A percentile compares a stretch with the other conserved stretches of the same genome.
phyloP scores from a whole-genome alignment of 92 coral and sea anemone species.

The Chrysogorgia sp. region DNA sequence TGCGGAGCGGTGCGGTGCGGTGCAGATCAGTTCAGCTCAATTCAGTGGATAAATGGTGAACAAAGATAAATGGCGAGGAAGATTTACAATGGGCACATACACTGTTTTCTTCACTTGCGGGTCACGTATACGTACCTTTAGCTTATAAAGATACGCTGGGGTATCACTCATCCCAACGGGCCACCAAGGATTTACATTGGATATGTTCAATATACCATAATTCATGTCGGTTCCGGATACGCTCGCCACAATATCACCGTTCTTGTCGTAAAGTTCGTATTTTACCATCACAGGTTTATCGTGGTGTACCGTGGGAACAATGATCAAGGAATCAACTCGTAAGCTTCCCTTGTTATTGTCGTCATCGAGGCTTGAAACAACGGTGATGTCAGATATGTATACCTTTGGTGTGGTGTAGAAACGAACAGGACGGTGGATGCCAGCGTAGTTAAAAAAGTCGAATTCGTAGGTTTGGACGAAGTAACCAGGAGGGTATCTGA shows the following conservation, averaged over 20 bases:
- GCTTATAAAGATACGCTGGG: slow-evolving; percentile 80
- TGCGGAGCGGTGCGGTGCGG: too few relatives aligned
- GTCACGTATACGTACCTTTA: slow-evolving; percentile 86
- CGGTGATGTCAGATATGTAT: slow-evolving; percentile 86
- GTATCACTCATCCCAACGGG: slow-evolving; percentile 94
- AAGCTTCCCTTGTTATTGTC: slow-evolving; percentile 55
- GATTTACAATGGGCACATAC: too few relatives aligned
- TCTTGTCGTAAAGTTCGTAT: slow-evolving; percentile 75
- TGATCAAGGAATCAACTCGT: slow-evolving; percentile 50
- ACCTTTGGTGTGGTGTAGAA: slow-evolving; percentile 90
- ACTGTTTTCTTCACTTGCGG: too few relatives aligned
- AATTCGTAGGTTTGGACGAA: slow-evolving; percentile 79
- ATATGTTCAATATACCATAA: slow-evolving; percentile 62
- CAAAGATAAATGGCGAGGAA: too few relatives aligned
- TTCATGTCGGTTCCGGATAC: slow-evolving; percentile 59
- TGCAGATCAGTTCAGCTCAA: too few relatives aligned
- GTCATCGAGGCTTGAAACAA: slow-evolving; percentile 66
- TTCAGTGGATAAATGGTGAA: too few relatives aligned
- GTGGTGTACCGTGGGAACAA: slow-evolving; percentile 28
- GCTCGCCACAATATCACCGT: slow-evolving; percentile 65
- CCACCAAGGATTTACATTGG: slow-evolving; percentile 93
- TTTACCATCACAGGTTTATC: slow-evolving; percentile 60
- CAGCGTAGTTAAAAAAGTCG: slow-evolving; percentile 99
- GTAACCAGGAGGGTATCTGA: slow-evolving; percentile 96
- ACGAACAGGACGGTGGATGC: slow-evolving; percentile 95